These are phyloP conservation scores for Lepilemur septentrionalis DNA, from an alignment of 2,797 vertebrate genomes.

Conservation along the genomic window DNA sequence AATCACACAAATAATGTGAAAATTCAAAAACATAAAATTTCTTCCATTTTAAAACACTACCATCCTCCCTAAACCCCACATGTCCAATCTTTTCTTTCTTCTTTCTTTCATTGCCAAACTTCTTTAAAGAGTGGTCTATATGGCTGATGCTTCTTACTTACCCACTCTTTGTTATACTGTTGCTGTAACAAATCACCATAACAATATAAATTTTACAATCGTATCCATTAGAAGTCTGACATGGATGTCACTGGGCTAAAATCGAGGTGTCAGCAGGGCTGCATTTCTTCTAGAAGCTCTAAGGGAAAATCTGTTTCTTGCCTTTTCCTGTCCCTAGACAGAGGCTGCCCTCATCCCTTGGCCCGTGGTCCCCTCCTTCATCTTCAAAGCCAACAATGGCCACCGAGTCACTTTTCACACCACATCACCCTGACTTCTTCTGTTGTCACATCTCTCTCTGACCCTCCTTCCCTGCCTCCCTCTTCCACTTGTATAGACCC, in stretches of 20 bases:
- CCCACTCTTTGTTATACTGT: neutral
- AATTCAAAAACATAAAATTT: neutral
- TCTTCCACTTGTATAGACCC: neutral
- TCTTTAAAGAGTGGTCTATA: neutral
- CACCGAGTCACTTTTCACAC: too few relatives aligned
- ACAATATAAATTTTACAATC: neutral
- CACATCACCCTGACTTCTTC: neutral
- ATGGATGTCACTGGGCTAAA: neutral
- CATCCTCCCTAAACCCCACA: neutral
- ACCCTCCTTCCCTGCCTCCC: neutral
- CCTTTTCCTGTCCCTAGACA: neutral
- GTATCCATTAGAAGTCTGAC: neutral
- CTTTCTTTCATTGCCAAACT: neutral
- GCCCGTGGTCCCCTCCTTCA: neutral
- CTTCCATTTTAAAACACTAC: neutral
- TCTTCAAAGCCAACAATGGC: neutral
- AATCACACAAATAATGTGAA: constrained; percentile 39
- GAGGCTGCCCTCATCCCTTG: neutral
- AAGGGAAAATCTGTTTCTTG: neutral
- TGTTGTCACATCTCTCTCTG: neutral
- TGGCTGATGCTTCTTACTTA: neutral
- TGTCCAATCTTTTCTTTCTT: neutral
- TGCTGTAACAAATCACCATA: neutral
- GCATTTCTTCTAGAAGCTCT: neutral
- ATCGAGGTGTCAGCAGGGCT: neutral